phyloP scores from a whole-genome alignment of 2,113 vertebrate species.

The Cisticola juncidis region DNA sequence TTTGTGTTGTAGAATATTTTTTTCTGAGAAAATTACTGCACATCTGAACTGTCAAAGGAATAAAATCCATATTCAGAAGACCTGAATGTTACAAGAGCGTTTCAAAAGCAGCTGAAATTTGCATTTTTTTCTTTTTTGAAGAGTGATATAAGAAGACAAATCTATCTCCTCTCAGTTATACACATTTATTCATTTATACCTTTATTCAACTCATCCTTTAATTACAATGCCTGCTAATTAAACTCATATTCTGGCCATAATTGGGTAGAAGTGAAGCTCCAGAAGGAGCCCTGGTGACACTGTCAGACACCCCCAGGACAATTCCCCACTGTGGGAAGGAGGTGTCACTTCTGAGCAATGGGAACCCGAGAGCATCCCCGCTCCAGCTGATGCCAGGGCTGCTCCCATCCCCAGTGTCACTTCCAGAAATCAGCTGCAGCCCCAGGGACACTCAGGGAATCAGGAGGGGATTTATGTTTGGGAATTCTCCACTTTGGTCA shows the following conservation, averaged over 20 bases:
- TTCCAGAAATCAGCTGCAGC: constrained; percentile 39
- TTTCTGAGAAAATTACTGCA: not conserved
- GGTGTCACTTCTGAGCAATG: constrained; percentile 32
- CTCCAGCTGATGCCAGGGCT: constrained; percentile 24
- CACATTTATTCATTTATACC: not conserved
- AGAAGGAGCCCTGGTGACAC: not conserved
- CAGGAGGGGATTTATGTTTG: not conserved
- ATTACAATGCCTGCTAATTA: not conserved
- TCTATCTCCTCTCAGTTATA: not conserved
- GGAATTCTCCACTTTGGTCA: constrained; percentile 20
- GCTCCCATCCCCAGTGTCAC: constrained; percentile 22
- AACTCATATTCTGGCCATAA: not conserved
- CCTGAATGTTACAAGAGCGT: not conserved
- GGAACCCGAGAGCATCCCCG: constrained; percentile 21
- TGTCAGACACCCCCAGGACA: not conserved
- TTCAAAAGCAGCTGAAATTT: not conserved
- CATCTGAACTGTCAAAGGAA: not conserved
- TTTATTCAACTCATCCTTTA: not conserved
- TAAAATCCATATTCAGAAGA: not conserved
- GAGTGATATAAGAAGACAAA: not conserved
- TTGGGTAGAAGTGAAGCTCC: not conserved
- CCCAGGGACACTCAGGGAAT: not conserved
- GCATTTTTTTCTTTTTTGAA: not conserved
- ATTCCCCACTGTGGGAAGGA: constrained; percentile 38
- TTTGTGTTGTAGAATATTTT: not conserved